Evolutionary conservation across 2,888 invertebrate species (phyloP), one percentile per base, ranked within the genome.

Genomic region (Cantharis rustica): DNA sequence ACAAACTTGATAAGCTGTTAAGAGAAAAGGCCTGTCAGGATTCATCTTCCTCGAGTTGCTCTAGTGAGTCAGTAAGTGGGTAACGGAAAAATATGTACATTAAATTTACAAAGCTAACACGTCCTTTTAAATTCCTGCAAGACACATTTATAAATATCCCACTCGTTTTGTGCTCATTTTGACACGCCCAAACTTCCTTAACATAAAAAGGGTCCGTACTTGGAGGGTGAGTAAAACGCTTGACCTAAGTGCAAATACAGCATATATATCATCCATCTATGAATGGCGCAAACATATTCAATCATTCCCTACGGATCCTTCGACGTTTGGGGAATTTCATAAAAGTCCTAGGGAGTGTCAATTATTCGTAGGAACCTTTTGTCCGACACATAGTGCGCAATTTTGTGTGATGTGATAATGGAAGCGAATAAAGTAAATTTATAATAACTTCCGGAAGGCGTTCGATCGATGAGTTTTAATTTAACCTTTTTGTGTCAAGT

Each of bases 1-100:
- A 96, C 87, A 92, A 95, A 72, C 90, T 96, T 82, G 96, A 96
- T 88, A 93, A 93, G 84, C 91, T 95, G 86, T 90, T 96, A 84
- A 93, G 93, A 75, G 92, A 90, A 80, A 90, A 85, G 79, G 87
- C 87, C 76, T 83, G 86, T 64, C 86, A 86, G 72, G 86, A 86
- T 75, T 87, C 88, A 2, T 87, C 87, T 7, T 89, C 87, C 4
- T 91, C 91, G 85, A 91, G 91, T 86, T 90, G 89, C 79, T 90
- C 90, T 84, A 90, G 89, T 76, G 90, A 91, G 62, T 90, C 90
- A 16, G 86, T 86, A 80, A 85, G 85, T 80, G 75, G 77, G 62
- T 78, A 79, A 69, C 47, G 47, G 47, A 47, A 47, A 47, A 47
- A 47, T 47, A 47, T 47, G 47, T 47, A n/a, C 47, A 47, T 47